Evolutionary conservation across 2,797 vertebrate species (phyloP).

Genomic region (Catamblyrhynchus diadema): DNA sequence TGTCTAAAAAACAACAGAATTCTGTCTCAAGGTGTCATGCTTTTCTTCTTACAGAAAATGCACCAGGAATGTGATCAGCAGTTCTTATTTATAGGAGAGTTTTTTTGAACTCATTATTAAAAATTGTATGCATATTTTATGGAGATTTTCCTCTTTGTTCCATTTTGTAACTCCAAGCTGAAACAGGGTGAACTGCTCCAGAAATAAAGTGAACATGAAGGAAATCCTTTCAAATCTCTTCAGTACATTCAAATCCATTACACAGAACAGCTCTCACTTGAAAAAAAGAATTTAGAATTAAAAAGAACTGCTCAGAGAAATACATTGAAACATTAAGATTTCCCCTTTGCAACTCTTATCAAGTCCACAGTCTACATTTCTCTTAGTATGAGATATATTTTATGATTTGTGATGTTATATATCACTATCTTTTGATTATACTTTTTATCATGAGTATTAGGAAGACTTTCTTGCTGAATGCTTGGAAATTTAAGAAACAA

Average conservation of each 20-base stretch:
- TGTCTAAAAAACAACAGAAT: background rate
- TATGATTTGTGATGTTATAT: background rate
- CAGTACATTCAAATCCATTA: slow-evolving; percentile 25
- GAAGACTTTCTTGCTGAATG: background rate
- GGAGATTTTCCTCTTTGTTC: slow-evolving; percentile 23
- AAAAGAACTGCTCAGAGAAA: background rate
- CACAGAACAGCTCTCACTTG: background rate
- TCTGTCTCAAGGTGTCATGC: background rate
- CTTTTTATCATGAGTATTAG: background rate
- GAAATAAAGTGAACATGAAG: slow-evolving; percentile 51
- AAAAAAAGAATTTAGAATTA: background rate
- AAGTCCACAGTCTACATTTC: background rate
- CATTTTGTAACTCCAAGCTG: slow-evolving; percentile 17
- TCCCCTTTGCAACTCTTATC: background rate
- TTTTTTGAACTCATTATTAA: slow-evolving; percentile 3
- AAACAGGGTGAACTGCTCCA: slow-evolving; percentile 30
- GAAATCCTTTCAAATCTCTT: slow-evolving; percentile 43
- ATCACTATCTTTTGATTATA: background rate
- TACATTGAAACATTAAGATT: background rate
- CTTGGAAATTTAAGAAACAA: background rate
- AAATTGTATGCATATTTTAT: slow-evolving; percentile 15
- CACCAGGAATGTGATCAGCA: background rate
- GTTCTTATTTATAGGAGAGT: background rate
- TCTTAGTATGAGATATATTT: background rate
- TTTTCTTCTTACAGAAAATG: background rate